Conservation (phyloP, 2,113 vertebrate species). For the Sialia sialis region DNA sequence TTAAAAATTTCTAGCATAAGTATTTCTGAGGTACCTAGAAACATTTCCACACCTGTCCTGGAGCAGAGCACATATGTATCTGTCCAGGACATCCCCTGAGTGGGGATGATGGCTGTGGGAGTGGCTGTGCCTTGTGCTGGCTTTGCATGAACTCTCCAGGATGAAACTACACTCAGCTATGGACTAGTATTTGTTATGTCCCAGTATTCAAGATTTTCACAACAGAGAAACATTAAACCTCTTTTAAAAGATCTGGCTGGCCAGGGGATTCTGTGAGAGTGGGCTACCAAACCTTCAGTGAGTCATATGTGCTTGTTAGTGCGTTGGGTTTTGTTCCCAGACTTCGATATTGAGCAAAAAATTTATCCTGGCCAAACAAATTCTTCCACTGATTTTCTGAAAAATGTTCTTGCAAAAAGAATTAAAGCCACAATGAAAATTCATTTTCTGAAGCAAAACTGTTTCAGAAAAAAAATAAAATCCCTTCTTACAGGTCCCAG, state of each 20-base stretch:
- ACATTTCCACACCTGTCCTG: background rate
- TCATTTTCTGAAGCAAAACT: background rate
- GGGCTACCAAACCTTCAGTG: background rate
- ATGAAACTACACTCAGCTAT: background rate
- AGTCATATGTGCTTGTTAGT: background rate
- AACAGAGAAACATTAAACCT: background rate
- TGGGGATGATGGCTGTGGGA: background rate
- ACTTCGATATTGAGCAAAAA: background rate
- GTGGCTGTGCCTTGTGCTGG: background rate
- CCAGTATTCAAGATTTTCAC: background rate
- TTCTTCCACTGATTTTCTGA: background rate
- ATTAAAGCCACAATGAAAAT: background rate
- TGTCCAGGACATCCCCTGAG: background rate
- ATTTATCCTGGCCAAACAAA: background rate
- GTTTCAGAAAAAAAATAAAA: background rate
- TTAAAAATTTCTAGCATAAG: background rate
- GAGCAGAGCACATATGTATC: background rate
- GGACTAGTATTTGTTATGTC: background rate
- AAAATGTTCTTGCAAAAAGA: background rate
- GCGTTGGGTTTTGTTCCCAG: background rate
- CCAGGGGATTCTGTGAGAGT: background rate
- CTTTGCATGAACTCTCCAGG: background rate
- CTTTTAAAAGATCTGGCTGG: background rate
- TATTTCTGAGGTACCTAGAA: background rate
- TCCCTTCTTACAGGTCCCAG: background rate